Conservation (phyloP, 2,797 vertebrate species). For the Dermochelys coriacea region DNA sequence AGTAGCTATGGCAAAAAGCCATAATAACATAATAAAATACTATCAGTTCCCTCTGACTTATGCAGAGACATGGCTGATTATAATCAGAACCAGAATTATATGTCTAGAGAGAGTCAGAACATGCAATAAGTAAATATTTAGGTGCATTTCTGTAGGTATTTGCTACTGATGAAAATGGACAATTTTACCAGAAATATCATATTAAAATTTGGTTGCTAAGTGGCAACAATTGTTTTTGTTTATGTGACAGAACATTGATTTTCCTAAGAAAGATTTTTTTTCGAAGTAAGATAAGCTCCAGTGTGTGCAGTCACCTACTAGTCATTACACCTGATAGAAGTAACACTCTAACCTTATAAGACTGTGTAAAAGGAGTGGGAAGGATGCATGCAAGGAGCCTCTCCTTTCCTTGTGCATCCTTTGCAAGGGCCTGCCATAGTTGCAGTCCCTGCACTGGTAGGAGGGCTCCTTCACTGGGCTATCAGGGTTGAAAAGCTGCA, state of each 20-base stretch:
- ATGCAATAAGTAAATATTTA: neutral
- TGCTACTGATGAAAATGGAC: neutral
- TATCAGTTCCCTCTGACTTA: neutral
- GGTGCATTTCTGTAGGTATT: neutral
- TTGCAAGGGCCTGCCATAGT: neutral
- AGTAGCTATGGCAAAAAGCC: neutral
- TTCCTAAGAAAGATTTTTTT: neutral
- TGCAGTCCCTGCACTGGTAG: neutral
- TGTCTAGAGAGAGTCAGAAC: neutral
- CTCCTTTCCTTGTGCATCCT: neutral
- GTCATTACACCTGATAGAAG: neutral
- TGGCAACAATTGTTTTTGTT: neutral
- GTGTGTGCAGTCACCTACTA: neutral
- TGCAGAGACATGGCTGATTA: neutral
- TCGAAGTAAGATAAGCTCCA: fast-evolving
- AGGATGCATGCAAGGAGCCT: neutral
- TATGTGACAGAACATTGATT: neutral
- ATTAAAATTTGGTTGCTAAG: neutral
- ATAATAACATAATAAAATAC: neutral
- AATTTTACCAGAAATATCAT: neutral
- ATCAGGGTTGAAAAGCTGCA: no score
- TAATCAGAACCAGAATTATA: neutral
- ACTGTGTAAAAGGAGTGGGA: neutral
- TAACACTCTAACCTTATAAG: neutral
- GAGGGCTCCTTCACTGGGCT: neutral